Percentiles rank a stretch among this genome's conserved stretches.
These are phyloP conservation scores for Phylloscopus whistleri DNA, from an alignment of 2,113 vertebrate genomes.

Conservation along the genomic window DNA sequence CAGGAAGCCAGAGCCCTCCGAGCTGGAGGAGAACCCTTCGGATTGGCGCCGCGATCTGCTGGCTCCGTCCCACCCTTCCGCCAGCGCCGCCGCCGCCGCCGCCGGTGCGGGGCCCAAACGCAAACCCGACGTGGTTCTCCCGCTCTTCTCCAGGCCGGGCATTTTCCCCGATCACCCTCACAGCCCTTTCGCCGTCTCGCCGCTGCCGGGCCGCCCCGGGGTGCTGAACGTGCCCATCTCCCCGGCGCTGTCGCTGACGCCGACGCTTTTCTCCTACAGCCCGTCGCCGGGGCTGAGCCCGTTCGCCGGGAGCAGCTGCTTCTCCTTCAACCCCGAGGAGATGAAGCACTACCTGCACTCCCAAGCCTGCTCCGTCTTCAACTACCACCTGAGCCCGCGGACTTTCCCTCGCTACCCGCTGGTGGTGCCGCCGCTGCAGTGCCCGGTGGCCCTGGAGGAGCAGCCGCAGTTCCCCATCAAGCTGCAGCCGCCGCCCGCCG, in stretches of 20 bases:
- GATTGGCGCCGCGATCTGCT: slow-evolving; percentile 59
- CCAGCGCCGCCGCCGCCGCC: no score
- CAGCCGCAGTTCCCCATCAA: slow-evolving; percentile 74
- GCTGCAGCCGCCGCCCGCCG: slow-evolving; percentile 72
- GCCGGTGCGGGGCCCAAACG: slow-evolving; percentile 30
- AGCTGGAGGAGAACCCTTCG: slow-evolving; percentile 54
- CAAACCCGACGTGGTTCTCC: slow-evolving; percentile 74
- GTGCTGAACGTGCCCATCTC: slow-evolving; percentile 74
- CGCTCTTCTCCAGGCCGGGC: slow-evolving; percentile 63
- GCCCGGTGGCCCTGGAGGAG: slow-evolving; percentile 67
- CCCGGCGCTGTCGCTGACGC: slow-evolving; percentile 70
- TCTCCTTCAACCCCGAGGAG: slow-evolving; percentile 80
- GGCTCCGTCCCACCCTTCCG: accelerated
- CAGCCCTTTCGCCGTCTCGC: slow-evolving; percentile 72
- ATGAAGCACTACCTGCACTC: slow-evolving; percentile 84
- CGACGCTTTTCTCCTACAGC: slow-evolving; percentile 77
- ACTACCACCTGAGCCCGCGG: slow-evolving; percentile 80
- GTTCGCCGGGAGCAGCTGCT: slow-evolving; percentile 74
- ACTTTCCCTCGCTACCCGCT: slow-evolving; percentile 78
- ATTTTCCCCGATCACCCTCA: slow-evolving; percentile 69
- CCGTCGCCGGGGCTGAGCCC: slow-evolving; percentile 77
- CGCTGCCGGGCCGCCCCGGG: slow-evolving; percentile 53
- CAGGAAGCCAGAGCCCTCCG: slow-evolving; percentile 26
- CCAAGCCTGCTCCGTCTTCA: slow-evolving; percentile 79
- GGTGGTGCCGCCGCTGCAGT: slow-evolving; percentile 66